Base-by-base conservation (phyloP, 2,888 invertebrate species). In the Drosophila longiperda region DNA sequence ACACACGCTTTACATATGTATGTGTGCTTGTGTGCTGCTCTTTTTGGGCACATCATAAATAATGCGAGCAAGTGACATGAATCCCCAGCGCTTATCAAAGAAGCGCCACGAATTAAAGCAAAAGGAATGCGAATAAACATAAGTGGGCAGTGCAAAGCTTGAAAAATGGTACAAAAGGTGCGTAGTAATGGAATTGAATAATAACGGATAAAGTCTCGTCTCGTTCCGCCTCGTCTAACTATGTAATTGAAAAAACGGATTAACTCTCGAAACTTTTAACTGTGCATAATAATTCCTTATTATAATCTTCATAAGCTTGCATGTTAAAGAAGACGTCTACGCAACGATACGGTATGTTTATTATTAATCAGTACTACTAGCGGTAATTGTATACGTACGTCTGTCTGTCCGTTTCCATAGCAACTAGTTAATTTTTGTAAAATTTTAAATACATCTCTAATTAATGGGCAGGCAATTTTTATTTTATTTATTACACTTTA, bases 21-120 rank as follows among this genome's bases (percentile, higher is more conserved):
- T n/a, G 23, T 52, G 32, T 76, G 58, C 32, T 42, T 49, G 34
- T 34, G 15, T 67, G 60, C 33, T 50, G 60, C 53, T 45, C 74
- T 70, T 68, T 66, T 55, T 23, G 68, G 58, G 65, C 68, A 59
- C 65, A 78, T 82, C 85, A 87, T 86, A 89, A 86, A 86, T 86
- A 82, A 87, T 86, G 72, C 62, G 55, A 55, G 54, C 78, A 75
- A 71, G 81, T 74, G 81, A 75, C 60, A 66, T 57, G 48, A 70
- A 60, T 71, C 63, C 59, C 49, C 64, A 69, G 63, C 60, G 73
- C 76, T 87, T 79, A 84, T 82, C 82, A 76, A 54, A 38, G 61
- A 59, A 72, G 69, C 69, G 63, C 45, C 66, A 54, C 62, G 66
- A 73, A 75, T 69, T 69, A 66, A 63, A 77, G 58, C 63, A 58